Evolutionary conservation across 2,113 vertebrate species (phyloP), one percentile per base, ranked within the genome.

Genomic region (Paedocypris sp.): DNA sequence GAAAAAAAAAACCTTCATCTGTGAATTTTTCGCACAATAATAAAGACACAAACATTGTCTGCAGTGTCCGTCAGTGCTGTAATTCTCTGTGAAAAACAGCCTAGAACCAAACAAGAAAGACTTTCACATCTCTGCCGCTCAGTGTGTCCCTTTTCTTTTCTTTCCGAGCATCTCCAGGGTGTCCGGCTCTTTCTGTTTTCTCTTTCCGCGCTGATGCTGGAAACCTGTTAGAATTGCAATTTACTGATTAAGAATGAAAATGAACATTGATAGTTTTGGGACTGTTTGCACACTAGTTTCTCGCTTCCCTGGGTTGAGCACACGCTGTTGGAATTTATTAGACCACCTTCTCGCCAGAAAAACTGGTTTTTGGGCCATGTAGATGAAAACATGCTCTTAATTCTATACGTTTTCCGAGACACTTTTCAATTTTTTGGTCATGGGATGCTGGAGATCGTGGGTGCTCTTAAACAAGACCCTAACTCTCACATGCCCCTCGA

Each of bases 1-100:
- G 11, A 32, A 36, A 26, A 20, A 11, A 49, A 16, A 13, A 15
- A 8, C n/a, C n/a, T 11, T 18, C 19, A 19, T 51, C 19, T 41
- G 35, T 9, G 26, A 11, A 35, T 19, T 33, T 19, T 46, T 62
- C n/a, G 26, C 46, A 19, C 9, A 45, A 29, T 20, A 60, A 38
- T 45, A 32, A 12, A 41, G 12, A 41, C 29, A 35, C 36, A 9
- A 1, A 36, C 35, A 26, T 41, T 29, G 10, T 56, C 23, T 16
- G 35, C 13, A 16, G 12, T 23, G 5, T 32, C 23, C 50, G 36
- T 15, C 22, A 54, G 31, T 3, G 13, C 31, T 26, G 36, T 46
- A 53, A 28, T 52, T 54, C 61, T 46, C 20, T 28, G 20, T 15
- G 33, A 63, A 42, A 41, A 25, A 45, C 8, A 43, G 48, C 60